Evolutionary conservation across 2,113 vertebrate species (phyloP).

Genomic region (Crotalus viridis): DNA sequence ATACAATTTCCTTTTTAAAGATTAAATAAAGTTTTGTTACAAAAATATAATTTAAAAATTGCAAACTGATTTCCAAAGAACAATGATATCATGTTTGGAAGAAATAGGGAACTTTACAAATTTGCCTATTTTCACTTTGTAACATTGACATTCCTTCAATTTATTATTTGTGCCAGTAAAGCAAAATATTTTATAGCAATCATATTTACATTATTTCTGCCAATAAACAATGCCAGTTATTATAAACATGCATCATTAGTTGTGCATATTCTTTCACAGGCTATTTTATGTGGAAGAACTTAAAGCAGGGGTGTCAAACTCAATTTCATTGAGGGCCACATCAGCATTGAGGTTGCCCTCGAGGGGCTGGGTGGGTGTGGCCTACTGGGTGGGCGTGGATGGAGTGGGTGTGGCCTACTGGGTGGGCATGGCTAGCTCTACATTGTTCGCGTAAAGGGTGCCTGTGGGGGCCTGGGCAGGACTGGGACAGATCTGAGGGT

Average conservation of each 20-base stretch:
- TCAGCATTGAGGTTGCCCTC: no score
- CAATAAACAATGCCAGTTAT: not conserved
- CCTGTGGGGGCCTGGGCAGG: no score
- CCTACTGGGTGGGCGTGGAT: no score
- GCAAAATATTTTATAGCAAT: not conserved
- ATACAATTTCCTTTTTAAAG: not conserved
- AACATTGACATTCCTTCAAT: not conserved
- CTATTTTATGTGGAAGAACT: not conserved
- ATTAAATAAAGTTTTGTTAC: not conserved
- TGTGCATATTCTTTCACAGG: not conserved
- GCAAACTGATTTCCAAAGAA: not conserved
- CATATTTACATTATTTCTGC: not conserved
- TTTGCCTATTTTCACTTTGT: not conserved
- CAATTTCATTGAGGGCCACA: no score
- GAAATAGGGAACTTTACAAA: not conserved
- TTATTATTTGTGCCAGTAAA: not conserved
- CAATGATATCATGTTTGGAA: not conserved
- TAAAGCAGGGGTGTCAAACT: not conserved
- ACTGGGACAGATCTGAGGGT: no score
- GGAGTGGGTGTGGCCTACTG: no score
- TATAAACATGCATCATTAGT: not conserved
- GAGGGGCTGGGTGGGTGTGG: no score
- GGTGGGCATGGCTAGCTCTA: no score
- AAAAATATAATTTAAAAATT: not conserved
- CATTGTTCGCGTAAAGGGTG: no score